Evolutionary conservation across 2,888 invertebrate genomes (phyloP), one percentile per base, ranked within the genome.

Genomic region (Drosophila longiperda): DNA sequence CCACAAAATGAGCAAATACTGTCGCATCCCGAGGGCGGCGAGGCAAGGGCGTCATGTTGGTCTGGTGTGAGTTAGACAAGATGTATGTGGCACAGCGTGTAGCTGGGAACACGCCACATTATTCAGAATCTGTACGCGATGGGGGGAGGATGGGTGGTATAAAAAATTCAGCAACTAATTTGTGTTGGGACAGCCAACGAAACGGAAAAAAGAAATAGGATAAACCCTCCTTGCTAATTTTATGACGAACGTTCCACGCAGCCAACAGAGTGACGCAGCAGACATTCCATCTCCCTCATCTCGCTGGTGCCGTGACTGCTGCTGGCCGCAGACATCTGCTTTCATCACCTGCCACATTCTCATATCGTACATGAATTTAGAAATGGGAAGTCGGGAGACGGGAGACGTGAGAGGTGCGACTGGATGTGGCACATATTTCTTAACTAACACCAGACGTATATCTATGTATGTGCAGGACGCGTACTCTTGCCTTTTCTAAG

Each of bases 91-190:
- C 49, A 49, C 26, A 29, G 50, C 49, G 45, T 45, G 45, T 45
- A 15, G 23, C 45, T 45, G 45, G 23, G 23, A 45, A 8, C 20
- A 15, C 12, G 20, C 45, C 34, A 52, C 45, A 26, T 60, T 40
- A 23, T 49, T 33, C 11, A 36, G 7, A 66, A 20, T 69, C 73
- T 53, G 60, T 23, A 7, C 45, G 3, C 45, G 45, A 12, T 7
- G 3, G 3, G 7, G 45, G 1, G 7, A 20, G 4, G 15, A 15
- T 6, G 60, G 67, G 71, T 63, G 60, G 75, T 76, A 82, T 85
- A 73, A 67, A 84, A 87, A 81, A 87, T 89, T 75, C 78, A 89
- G 55, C 71, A 84, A 80, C 84, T 87, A 87, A 89, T 87, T 87
- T 82, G 84, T 73, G 65, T 70, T 72, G 70, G 64, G 52, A 74